A percentile compares a stretch with the other conserved stretches of the same genome.
Evolutionary conservation across 2,113 vertebrate genomes (phyloP).

Genomic region (Ahaetulla prasina): DNA sequence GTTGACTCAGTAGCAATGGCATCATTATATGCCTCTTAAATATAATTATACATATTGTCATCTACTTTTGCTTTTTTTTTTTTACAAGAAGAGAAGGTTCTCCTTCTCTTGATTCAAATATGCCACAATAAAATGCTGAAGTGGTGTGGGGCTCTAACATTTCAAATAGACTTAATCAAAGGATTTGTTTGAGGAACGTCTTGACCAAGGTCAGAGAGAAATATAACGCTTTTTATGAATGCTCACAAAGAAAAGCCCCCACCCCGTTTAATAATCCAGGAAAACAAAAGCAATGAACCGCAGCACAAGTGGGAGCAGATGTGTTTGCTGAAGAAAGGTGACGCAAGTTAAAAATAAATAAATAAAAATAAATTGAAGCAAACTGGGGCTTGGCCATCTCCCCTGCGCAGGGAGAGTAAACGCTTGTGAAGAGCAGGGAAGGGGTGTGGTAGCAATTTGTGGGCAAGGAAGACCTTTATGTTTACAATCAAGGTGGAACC

Average conservation of each 20-base stretch:
- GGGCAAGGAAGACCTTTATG: neutral
- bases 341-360: slow-evolving; percentile 28
- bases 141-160: neutral
- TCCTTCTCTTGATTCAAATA: neutral
- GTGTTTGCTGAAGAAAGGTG: slow-evolving; percentile 32
- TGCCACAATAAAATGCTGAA: neutral
- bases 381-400: neutral
- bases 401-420: slow-evolving; percentile 9
- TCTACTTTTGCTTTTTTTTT: neutral
- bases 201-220: slow-evolving; percentile 20
- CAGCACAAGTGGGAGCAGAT: slow-evolving; percentile 56
- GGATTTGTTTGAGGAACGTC: neutral
- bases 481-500: slow-evolving; percentile 15
- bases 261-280: slow-evolving; percentile 17
- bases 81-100: slow-evolving; percentile 8
- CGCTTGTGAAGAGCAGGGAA: neutral
- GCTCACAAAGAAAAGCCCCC: slow-evolving; percentile 45
- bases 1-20: neutral
- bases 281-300: slow-evolving; percentile 44
- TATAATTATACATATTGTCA: neutral
- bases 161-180: neutral
- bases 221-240: slow-evolving; percentile 9
- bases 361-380: neutral
- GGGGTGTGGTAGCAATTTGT: slow-evolving; percentile 38
- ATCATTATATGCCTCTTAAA: neutral